Percentiles rank a stretch among this genome's conserved stretches.
These are phyloP conservation scores for Acomys russatus DNA, from an alignment of 2,797 vertebrate genomes.

Conservation along the genomic window DNA sequence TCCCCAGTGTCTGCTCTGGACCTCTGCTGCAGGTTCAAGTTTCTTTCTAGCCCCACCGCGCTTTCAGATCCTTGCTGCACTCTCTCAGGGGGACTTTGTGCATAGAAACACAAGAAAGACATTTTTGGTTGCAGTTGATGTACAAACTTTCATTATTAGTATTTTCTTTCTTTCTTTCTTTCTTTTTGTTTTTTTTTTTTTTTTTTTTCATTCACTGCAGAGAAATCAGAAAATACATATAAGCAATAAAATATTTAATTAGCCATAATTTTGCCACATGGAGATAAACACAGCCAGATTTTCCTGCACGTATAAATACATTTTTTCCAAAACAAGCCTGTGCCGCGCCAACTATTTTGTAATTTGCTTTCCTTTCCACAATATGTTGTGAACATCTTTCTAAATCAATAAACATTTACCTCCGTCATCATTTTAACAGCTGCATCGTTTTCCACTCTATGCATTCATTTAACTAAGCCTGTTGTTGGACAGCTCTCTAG, in stretches of 20 bases:
- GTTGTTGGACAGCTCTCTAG: background rate
- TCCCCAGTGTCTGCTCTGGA: background rate
- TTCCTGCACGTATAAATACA: conserved; percentile 30
- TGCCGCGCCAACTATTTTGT: conserved; percentile 74
- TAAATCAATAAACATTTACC: conserved; percentile 66
- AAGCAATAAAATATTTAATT: conserved; percentile 69
- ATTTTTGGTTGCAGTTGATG: background rate
- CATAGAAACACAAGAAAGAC: background rate
- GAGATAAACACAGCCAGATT: conserved; percentile 70
- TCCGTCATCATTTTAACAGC: conserved; percentile 64
- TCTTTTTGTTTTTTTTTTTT: too few species aligned
- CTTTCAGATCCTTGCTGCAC: background rate
- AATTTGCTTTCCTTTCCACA: conserved; percentile 74
- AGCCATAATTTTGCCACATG: conserved; percentile 73
- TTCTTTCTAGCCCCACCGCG: background rate
- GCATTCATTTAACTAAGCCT: background rate
- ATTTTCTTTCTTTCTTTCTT: background rate
- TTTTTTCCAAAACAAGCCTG: conserved; percentile 60
- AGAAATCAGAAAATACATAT: conserved; percentile 66
- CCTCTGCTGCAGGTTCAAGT: background rate
- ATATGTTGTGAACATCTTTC: conserved; percentile 77
- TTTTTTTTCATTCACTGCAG: background rate
- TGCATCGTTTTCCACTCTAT: conserved; percentile 56
- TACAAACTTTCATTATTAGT: background rate
- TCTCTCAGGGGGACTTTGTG: background rate